Percentiles rank a stretch among this genome's conserved stretches.
These are phyloP conservation scores for Rhabdomys pumilio DNA, from an alignment of 2,797 vertebrate species.

Conservation along the genomic window DNA sequence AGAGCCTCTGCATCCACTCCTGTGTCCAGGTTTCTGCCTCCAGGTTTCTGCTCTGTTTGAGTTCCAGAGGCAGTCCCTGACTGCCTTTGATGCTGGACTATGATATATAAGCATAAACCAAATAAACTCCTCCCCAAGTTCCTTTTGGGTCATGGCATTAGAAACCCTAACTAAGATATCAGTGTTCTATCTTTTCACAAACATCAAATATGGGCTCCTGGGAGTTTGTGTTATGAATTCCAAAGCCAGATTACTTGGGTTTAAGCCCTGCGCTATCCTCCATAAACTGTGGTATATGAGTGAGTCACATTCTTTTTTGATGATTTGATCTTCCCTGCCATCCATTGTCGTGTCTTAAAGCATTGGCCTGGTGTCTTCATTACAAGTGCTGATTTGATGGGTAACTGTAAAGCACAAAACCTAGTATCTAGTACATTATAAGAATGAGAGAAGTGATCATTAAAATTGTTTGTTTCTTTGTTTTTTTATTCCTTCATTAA, in stretches of 20 bases:
- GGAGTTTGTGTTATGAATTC: neutral
- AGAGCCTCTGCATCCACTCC: neutral
- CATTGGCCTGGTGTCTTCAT: neutral
- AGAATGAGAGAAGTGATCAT: neutral
- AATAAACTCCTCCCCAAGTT: neutral
- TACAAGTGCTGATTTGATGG: neutral
- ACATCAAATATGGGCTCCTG: neutral
- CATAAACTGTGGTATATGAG: neutral
- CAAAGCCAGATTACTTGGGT: neutral
- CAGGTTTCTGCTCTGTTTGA: neutral
- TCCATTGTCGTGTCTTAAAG: neutral
- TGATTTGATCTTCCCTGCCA: neutral
- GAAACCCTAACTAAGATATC: neutral
- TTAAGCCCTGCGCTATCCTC: neutral
- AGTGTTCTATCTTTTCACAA: neutral
- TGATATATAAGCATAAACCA: neutral
- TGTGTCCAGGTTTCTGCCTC: neutral
- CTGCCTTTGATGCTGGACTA: neutral
- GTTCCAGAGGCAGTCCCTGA: neutral
- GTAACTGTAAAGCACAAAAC: neutral
- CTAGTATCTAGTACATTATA: neutral
- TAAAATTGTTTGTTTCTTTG: neutral
- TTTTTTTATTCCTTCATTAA: constrained; percentile 4
- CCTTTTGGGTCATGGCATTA: neutral
- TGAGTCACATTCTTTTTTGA: neutral